Evolutionary conservation across 2,888 invertebrate species (phyloP), one percentile per base, ranked within the genome.

Genomic region (Ichneumon xanthorius): DNA sequence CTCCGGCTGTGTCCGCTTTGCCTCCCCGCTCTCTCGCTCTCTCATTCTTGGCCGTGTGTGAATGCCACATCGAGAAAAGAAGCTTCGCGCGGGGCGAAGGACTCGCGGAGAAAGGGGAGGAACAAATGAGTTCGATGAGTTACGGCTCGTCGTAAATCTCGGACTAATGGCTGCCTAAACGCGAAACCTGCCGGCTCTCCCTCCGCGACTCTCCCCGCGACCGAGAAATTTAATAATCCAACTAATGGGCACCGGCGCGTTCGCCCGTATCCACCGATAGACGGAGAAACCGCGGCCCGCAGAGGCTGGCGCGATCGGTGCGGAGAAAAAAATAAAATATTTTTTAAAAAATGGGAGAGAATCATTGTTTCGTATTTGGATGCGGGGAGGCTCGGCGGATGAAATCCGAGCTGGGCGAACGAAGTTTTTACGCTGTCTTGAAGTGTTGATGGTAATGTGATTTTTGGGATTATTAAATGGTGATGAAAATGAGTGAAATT

Each of bases 191-290:
- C 91, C 91, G 91, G 91, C 87, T 90, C 85, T 87, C 80, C 86
- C 83, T 86, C 86, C 87, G 84, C 81, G 82, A 80, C 67, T 80
- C 80, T 78, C 90, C 90, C 88, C 89, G 90, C 90, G 90, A 92
- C 90, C 92, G 91, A 93, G 93, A 93, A 94, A 94, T 94, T 94
- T 93, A 94, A 94, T 94, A 94, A 93, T 93, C 92, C 92, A 90
- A 89, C 93, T 94, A 93, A 94, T 94, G 92, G 93, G 90, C 90
- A 92, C 79, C 80, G 88, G 85, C 90, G 91, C 91, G 89, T 92
- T 92, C 89, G 91, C 90, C 92, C 48, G 22, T 92, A 92, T 93
- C 45, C 93, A 92, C 90, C 88, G 87, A 90, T 90, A 81, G 63
- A 82, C 80, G 58, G 33, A 84, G 53, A 84, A 0, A 0, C 72